These are phyloP conservation scores for Lottia scabra DNA, from an alignment of 2,888 invertebrate genomes.

Conservation along the genomic window DNA sequence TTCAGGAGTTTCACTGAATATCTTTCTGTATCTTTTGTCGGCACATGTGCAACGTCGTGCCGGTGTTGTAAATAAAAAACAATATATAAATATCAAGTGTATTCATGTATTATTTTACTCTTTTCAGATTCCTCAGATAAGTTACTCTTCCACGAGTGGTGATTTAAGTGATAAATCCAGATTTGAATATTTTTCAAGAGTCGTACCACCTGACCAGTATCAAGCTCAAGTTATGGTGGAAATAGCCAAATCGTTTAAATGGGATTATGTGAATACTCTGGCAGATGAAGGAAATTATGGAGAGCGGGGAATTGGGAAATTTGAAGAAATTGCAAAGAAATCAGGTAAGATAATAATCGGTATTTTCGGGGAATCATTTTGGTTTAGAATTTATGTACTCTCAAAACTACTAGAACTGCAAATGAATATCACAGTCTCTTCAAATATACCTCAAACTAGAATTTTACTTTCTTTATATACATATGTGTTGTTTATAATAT, in stretches of 20 bases:
- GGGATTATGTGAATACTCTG: slow-evolving; percentile 83
- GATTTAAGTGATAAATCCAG: slow-evolving; percentile 80
- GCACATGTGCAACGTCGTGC: no score
- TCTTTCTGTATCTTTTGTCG: no score
- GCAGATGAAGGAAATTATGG: slow-evolving; percentile 84
- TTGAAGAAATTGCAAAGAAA: slow-evolving; percentile 62
- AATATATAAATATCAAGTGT: no score
- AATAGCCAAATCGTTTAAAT: slow-evolving; percentile 77
- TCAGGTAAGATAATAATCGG: slow-evolving; percentile 50
- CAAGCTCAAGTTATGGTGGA: slow-evolving; percentile 78
- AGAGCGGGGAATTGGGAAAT: slow-evolving; percentile 74
- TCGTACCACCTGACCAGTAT: slow-evolving; percentile 70
- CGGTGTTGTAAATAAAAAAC: no score
- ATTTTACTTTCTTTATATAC: no score
- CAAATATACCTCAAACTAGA: no score
- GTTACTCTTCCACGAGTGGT: slow-evolving; percentile 79
- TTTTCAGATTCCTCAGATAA: slow-evolving; percentile 79
- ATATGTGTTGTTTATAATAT: no score
- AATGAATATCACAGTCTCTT: no score
- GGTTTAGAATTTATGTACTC: no score
- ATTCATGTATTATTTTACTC: neutral
- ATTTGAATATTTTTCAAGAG: slow-evolving; percentile 80
- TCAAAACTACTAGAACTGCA: no score
- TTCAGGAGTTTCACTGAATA: no score
- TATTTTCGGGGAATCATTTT: no score